These are phyloP conservation scores for Ferdinandea cuprea DNA, from an alignment of 2,888 invertebrate genomes.

Conservation along the genomic window DNA sequence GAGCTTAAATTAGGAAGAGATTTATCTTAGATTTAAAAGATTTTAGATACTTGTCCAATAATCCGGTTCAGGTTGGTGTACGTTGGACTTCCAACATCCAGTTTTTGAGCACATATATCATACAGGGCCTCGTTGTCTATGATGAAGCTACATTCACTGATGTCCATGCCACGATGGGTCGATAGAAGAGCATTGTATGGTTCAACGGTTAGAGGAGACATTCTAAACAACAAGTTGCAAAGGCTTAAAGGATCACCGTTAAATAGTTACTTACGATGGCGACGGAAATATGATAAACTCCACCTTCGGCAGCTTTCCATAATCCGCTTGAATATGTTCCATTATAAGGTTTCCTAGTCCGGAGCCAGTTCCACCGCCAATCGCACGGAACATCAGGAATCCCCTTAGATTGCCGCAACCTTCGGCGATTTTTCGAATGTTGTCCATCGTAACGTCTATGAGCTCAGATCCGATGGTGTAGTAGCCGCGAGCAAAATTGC, in stretches of 20 bases:
- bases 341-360: constrained; percentile 89
- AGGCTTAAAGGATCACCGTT: too few species aligned
- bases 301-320: constrained; percentile 86
- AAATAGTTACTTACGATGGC: constrained; percentile 86
- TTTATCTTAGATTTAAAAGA: background rate
- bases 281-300: constrained; percentile 93
- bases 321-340: constrained; percentile 86
- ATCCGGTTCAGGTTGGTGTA: constrained; percentile 93
- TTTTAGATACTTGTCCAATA: constrained; percentile 81
- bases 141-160: constrained; percentile 88
- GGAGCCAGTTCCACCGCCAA: constrained; percentile 91
- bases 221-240: constrained; percentile 79
- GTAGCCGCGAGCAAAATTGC: constrained; percentile 92
- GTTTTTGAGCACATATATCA: constrained; percentile 89
- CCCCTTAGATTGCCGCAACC: constrained; percentile 86
- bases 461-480: constrained; percentile 91
- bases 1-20: background rate
- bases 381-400: constrained; percentile 87
- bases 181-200: constrained; percentile 90
- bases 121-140: constrained; percentile 91
- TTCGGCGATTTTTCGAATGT: constrained; percentile 87
- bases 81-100: constrained; percentile 91
- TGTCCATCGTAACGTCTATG: constrained; percentile 88
- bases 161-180: constrained; percentile 88
- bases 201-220: constrained; percentile 90